These are phyloP conservation scores for Linyphia triangularis DNA, from an alignment of 2,888 invertebrate species.

Conservation along the genomic window DNA sequence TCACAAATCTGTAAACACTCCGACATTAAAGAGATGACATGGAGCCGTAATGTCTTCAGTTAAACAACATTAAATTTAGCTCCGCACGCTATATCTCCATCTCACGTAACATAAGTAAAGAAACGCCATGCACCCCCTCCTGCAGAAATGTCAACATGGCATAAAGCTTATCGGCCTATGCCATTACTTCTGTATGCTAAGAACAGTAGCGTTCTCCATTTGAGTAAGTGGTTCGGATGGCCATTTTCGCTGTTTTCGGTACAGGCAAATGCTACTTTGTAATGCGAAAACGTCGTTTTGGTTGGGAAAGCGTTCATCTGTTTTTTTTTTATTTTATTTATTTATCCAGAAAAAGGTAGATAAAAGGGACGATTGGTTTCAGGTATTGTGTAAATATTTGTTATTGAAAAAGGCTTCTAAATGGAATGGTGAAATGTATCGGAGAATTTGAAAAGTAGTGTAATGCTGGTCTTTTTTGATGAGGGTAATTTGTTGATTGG, in stretches of 20 bases:
- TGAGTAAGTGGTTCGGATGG: slow-evolving; percentile 48
- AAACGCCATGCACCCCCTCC: slow-evolving; percentile 43
- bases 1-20: slow-evolving; percentile 46
- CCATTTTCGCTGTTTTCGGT: neutral
- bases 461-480: neutral
- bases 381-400: neutral
- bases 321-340: neutral
- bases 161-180: slow-evolving; percentile 48
- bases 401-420: neutral
- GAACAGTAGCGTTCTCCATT: slow-evolving; percentile 55
- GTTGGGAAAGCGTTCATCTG: neutral
- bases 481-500: no score
- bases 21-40: neutral
- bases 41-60: neutral
- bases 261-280: neutral
- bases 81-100: slow-evolving; percentile 59
- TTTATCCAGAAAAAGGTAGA: neutral
- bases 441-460: no score
- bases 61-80: slow-evolving; percentile 60
- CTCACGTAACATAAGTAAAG: slow-evolving; percentile 49
- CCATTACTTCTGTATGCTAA: slow-evolving; percentile 36
- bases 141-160: slow-evolving; percentile 58
- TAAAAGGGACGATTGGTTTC: slow-evolving; percentile 57
- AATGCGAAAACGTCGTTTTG: slow-evolving; percentile 20
- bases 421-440: neutral